Conservation (phyloP, 2,113 vertebrate genomes). For the Echinops telfairi region DNA sequence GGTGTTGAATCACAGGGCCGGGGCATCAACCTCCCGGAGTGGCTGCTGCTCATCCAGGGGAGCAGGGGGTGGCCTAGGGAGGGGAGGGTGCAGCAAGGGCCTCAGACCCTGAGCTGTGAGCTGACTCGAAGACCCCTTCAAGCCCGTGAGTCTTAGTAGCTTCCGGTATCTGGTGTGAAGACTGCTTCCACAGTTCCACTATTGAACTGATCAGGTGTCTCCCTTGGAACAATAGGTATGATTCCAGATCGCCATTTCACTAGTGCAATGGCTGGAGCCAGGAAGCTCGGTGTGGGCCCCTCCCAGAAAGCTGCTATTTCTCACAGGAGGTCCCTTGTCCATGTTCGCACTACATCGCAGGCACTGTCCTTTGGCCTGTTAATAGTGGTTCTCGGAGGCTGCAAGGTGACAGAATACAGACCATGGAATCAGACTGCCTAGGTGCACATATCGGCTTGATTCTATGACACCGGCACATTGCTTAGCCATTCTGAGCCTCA, state of each 20-base stretch:
- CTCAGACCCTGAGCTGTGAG: background rate
- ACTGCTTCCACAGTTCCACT: background rate
- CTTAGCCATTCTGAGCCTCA: background rate
- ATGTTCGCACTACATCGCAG: background rate
- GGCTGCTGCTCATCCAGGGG: background rate
- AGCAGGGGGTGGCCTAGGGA: rapidly evolving
- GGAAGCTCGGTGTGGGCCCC: background rate
- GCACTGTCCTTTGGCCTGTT: rapidly evolving
- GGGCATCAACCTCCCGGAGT: rapidly evolving
- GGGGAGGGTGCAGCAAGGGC: no score
- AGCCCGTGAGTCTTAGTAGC: background rate
- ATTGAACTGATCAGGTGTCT: background rate
- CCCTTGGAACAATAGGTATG: background rate
- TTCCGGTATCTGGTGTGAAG: background rate
- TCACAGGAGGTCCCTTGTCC: background rate
- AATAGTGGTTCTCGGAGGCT: background rate
- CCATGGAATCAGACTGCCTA: background rate
- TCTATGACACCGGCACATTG: background rate
- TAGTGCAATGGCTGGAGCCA: background rate
- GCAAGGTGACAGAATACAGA: background rate
- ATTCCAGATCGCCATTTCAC: background rate
- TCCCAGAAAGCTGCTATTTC: background rate
- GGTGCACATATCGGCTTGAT: background rate
- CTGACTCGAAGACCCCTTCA: background rate
- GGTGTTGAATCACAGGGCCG: background rate